Percentiles rank a stretch among this genome's conserved stretches.
These are phyloP conservation scores for Phocoena sinus DNA, from an alignment of 2,113 vertebrate genomes.

Conservation along the genomic window DNA sequence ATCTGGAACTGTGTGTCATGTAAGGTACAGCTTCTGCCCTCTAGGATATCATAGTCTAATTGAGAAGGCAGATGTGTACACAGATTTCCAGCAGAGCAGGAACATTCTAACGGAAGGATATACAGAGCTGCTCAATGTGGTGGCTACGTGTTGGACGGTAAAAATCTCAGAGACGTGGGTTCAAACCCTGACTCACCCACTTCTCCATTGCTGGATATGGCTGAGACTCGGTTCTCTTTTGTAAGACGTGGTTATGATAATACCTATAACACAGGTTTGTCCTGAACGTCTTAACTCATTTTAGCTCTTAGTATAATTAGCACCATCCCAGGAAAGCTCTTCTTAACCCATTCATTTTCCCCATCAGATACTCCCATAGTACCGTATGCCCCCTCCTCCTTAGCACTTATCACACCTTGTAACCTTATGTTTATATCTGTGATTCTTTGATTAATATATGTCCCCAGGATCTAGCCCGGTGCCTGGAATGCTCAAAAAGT, in stretches of 20 bases:
- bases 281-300: background rate
- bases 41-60: background rate
- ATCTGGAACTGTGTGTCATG: background rate
- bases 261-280: background rate
- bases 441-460: background rate
- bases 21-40: background rate
- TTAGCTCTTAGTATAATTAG: background rate
- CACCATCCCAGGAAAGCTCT: background rate
- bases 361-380: background rate
- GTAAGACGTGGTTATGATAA: background rate
- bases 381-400: background rate
- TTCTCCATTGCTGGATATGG: background rate
- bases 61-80: background rate
- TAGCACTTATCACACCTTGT: background rate
- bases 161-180: background rate
- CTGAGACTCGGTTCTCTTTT: background rate
- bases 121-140: background rate
- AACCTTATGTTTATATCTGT: background rate
- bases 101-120: background rate
- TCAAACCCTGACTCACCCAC: background rate
- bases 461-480: background rate
- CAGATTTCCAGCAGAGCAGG: background rate
- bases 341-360: background rate
- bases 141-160: background rate
- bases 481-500: background rate